A percentile compares a stretch with the other conserved stretches of the same genome.
Evolutionary conservation across 2,797 vertebrate species (phyloP).

Genomic region (Centroberyx gerrardi): DNA sequence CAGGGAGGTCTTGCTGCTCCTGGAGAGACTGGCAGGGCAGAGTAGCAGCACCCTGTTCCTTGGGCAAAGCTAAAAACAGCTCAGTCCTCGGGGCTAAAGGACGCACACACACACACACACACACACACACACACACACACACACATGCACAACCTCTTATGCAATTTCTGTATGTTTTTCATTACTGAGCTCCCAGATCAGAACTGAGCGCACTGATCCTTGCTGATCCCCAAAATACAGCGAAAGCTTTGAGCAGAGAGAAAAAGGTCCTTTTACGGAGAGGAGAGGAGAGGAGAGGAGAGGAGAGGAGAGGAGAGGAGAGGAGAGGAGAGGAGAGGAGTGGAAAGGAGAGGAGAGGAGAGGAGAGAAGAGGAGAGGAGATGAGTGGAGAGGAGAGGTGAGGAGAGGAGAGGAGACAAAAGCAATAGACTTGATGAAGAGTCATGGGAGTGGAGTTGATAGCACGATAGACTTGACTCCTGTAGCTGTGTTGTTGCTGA

Average conservation of each 20-base stretch:
- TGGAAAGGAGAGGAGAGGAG: not conserved
- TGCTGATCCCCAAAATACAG: slow-evolving; percentile 60
- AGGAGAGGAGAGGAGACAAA: not conserved
- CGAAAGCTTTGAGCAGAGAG: slow-evolving; percentile 37
- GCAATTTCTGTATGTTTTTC: slow-evolving; percentile 72
- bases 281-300: not conserved
- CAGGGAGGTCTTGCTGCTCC: slow-evolving; percentile 37
- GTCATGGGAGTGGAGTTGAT: not conserved
- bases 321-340: slow-evolving; percentile 14
- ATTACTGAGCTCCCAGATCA: slow-evolving; percentile 56
- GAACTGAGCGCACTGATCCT: slow-evolving; percentile 53
- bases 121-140: not conserved
- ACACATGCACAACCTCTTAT: slow-evolving; percentile 49
- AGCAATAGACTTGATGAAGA: not conserved
- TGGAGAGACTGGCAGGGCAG: slow-evolving; percentile 30
- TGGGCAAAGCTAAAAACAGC: slow-evolving; percentile 71
- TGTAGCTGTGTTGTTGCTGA: slow-evolving; percentile 55
- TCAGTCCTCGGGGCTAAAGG: slow-evolving; percentile 47
- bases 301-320: slow-evolving; percentile 3
- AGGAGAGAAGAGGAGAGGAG: not conserved
- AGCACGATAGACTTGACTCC: slow-evolving; percentile 28
- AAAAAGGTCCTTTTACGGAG: slow-evolving; percentile 56
- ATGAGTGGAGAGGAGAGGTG: not conserved
- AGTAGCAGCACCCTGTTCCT: slow-evolving; percentile 50
- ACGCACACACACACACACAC: slow-evolving; percentile 26